Percentiles rank a stretch among this genome's conserved stretches.
Conservation (phyloP, 2,888 invertebrate genomes). For the Ceratothoa steindachneri region DNA sequence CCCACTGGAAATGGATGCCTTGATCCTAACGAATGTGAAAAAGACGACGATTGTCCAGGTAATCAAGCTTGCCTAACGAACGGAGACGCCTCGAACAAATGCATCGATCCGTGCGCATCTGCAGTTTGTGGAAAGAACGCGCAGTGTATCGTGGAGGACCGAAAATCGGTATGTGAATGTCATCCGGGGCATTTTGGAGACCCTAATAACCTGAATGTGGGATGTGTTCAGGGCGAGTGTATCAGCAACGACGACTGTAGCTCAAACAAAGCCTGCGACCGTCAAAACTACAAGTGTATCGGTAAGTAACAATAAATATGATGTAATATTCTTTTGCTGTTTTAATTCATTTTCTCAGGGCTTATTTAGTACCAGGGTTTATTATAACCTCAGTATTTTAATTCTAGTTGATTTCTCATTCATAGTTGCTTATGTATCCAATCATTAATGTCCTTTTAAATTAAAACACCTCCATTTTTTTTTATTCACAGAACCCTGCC, state of each 20-base stretch:
- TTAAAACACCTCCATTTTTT: too few species aligned
- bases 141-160: conserved; percentile 68
- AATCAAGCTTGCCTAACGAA: conserved; percentile 63
- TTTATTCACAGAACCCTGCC: conserved; percentile 68
- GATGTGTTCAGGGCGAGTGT: conserved; percentile 87
- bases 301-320: conserved; percentile 61
- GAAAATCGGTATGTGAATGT: conserved; percentile 70
- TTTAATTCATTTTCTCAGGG: too few species aligned
- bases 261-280: conserved; percentile 69
- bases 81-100: conserved; percentile 58
- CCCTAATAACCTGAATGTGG: conserved; percentile 67
- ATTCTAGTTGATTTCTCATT: too few species aligned
- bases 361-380: too few species aligned
- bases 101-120: conserved; percentile 71
- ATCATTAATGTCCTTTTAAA: too few species aligned
- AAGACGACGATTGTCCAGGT: conserved; percentile 69
- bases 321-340: not conserved
- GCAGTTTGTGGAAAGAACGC: conserved; percentile 72
- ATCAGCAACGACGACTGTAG: conserved; percentile 71
- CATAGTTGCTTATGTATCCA: too few species aligned
- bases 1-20: conserved; percentile 64
- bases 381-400: too few species aligned
- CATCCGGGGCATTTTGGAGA: conserved; percentile 78
- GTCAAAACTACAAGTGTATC: conserved; percentile 56
- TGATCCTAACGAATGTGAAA: conserved; percentile 70